Percentiles rank a stretch among this genome's conserved stretches.
Evolutionary conservation across 2,888 invertebrate genomes (phyloP).

Genomic region (Meandrusa payeni): DNA sequence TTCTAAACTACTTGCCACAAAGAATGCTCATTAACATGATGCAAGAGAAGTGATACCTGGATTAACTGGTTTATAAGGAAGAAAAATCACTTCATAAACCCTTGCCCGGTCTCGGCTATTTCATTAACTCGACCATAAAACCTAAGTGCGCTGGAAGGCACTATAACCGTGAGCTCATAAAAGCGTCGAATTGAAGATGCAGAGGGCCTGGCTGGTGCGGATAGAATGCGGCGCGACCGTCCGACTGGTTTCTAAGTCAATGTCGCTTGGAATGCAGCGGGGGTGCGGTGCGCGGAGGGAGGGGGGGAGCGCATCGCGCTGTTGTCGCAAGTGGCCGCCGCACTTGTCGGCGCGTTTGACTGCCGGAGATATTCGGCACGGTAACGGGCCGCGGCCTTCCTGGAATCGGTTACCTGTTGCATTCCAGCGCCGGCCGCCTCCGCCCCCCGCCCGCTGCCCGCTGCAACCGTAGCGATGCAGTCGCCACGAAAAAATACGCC

Average conservation of each 20-base stretch:
- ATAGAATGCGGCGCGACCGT: conserved; percentile 60
- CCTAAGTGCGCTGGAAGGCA: conserved; percentile 6
- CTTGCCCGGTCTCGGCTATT: neutral
- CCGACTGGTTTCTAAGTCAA: conserved; percentile 77
- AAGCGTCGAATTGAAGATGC: conserved; percentile 38
- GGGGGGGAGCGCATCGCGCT: conserved; percentile 48
- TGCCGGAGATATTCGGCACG: conserved; percentile 78
- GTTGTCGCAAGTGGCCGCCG: conserved; percentile 77
- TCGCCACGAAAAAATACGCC: conserved; percentile 26
- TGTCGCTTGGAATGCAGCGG: conserved; percentile 74
- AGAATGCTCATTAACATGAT: no score
- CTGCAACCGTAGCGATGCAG: conserved; percentile 52
- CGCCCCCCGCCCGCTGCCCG: conserved; percentile 29
- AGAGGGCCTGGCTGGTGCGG: conserved; percentile 45
- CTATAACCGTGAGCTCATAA: conserved; percentile 28
- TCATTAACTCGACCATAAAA: conserved; percentile 12
- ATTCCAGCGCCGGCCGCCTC: conserved; percentile 66
- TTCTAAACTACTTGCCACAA: no score
- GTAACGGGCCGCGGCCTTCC: conserved; percentile 80
- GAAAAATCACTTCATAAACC: neutral
- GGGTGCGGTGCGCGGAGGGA: conserved; percentile 30
- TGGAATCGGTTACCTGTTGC: conserved; percentile 80
- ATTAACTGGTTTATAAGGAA: no score
- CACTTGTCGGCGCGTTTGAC: conserved; percentile 80
- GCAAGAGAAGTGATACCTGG: no score